Percentiles rank a stretch among this genome's conserved stretches.
phyloP scores from a whole-genome alignment of 2,797 vertebrate species.

The Tenualosa thibaudeaui region DNA sequence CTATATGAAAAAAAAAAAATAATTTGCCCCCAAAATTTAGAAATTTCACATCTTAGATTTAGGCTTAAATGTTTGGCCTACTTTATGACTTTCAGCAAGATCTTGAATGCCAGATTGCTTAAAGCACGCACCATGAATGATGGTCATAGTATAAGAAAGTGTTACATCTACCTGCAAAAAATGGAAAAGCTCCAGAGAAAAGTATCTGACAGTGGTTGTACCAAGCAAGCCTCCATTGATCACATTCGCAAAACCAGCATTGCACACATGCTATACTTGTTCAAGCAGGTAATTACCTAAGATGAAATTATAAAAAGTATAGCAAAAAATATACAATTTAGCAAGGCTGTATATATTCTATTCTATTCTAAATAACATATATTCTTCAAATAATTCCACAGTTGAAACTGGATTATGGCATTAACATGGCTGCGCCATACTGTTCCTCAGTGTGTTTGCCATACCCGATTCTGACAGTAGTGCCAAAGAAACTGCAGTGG shows the following conservation, averaged over 20 bases:
- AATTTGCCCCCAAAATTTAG: too few relatives aligned
- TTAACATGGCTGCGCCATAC: constrained; percentile 26
- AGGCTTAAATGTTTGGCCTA: constrained; percentile 26
- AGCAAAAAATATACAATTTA: background rate
- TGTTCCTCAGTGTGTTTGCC: background rate
- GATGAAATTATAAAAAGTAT: background rate
- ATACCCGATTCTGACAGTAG: constrained; percentile 2
- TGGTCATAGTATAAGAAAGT: constrained; percentile 48
- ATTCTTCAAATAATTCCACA: background rate
- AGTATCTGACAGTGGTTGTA: constrained; percentile 48
- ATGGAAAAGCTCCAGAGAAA: constrained; percentile 57
- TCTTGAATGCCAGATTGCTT: constrained; percentile 52
- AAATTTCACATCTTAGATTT: too few relatives aligned
- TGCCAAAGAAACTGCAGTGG: constrained; percentile 18
- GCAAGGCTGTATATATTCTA: background rate
- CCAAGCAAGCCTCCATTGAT: constrained; percentile 53
- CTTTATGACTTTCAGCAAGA: constrained; percentile 26
- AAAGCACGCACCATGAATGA: constrained; percentile 54
- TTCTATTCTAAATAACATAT: background rate
- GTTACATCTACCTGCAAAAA: constrained; percentile 56
- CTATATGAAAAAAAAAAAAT: too few relatives aligned
- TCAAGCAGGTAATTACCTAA: constrained; percentile 56
- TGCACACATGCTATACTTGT: constrained; percentile 54
- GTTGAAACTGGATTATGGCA: constrained; percentile 26
- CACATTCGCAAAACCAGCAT: constrained; percentile 51